A percentile compares a stretch with the other conserved stretches of the same genome.
phyloP scores from a whole-genome alignment of 2,797 vertebrate genomes.

The Alfaro cultratus region DNA sequence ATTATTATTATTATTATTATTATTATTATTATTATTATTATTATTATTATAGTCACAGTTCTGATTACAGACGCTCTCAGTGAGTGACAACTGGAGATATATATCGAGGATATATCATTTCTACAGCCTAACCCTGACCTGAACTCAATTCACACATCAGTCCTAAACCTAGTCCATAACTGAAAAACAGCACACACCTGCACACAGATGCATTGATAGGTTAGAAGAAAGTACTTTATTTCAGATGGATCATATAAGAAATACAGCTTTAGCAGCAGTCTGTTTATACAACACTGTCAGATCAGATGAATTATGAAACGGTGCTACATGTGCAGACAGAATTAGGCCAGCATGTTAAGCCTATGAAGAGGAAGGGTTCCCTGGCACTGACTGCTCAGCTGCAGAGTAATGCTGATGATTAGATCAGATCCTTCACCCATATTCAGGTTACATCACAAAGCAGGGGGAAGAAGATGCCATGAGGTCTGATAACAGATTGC shows the following conservation, averaged over 20 bases:
- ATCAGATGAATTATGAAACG: neutral
- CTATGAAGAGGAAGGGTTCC: neutral
- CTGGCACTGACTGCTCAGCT: neutral
- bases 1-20: too few species aligned
- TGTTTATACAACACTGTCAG: neutral
- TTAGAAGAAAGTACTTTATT: neutral
- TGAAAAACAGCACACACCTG: too few species aligned
- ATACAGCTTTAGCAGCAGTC: neutral
- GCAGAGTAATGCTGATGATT: neutral
- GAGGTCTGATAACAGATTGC: neutral
- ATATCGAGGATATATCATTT: too few species aligned
- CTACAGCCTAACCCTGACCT: too few species aligned
- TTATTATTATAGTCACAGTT: too few species aligned
- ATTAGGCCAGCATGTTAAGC: neutral
- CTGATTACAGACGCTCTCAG: too few species aligned
- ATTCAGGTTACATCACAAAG: neutral
- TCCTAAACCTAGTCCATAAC: too few species aligned
- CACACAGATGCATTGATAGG: conserved; percentile 2
- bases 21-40: too few species aligned
- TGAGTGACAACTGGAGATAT: too few species aligned
- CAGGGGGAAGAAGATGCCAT: neutral
- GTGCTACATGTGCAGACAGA: neutral
- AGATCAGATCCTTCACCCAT: neutral
- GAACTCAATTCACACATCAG: too few species aligned
- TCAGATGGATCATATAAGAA: neutral